These are phyloP conservation scores for Malurus leucopterus DNA, from an alignment of 2,797 vertebrate genomes.

Conservation along the genomic window DNA sequence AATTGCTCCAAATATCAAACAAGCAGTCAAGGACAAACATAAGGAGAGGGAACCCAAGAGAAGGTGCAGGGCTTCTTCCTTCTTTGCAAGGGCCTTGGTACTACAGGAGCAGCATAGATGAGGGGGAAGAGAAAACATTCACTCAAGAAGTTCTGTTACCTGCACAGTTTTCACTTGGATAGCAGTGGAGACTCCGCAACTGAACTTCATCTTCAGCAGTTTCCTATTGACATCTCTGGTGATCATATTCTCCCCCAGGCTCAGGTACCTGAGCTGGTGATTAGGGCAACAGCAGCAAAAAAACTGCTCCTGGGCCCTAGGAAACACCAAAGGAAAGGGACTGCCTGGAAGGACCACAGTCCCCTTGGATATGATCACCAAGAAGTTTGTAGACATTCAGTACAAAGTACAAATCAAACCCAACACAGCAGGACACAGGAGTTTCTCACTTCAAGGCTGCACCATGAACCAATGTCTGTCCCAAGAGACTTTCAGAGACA, in stretches of 20 bases:
- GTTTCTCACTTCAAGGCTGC: neutral
- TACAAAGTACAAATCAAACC: neutral
- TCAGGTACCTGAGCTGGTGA: neutral
- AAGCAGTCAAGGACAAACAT: neutral
- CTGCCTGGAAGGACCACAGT: neutral
- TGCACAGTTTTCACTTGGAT: neutral
- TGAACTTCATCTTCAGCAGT: neutral
- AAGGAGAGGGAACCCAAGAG: neutral
- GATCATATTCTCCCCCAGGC: neutral
- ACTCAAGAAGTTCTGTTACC: neutral
- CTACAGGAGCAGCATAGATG: neutral
- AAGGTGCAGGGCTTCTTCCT: neutral
- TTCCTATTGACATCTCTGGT: neutral
- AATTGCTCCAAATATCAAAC: neutral
- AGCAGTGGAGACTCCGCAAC: neutral
- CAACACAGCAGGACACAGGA: neutral
- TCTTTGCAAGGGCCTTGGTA: neutral
- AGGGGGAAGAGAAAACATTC: neutral
- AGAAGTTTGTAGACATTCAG: neutral
- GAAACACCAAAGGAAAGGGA: neutral
- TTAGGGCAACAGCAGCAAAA: neutral
- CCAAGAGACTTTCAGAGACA: neutral
- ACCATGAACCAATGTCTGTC: neutral
- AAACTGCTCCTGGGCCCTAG: neutral
- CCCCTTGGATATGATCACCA: fast-evolving